Evolutionary conservation across 2,797 vertebrate genomes (phyloP).

Genomic region (Neosilurus mollespiculum): DNA sequence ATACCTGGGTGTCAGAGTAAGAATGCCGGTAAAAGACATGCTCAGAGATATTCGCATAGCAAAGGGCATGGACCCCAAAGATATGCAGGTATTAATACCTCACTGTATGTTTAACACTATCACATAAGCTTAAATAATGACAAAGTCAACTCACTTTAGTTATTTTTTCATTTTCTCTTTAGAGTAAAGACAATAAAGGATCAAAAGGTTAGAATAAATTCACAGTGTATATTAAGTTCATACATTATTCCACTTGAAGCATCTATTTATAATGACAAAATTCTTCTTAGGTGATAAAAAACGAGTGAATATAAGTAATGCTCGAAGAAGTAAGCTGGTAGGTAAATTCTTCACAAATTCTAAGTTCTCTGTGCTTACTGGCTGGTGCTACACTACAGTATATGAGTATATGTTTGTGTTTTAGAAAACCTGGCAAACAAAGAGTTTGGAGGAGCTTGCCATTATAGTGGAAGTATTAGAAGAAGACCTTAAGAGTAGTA

Average conservation of each 20-base stretch:
- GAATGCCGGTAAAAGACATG: conserved; percentile 83
- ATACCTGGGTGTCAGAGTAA: conserved; percentile 85
- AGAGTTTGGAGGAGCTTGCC: conserved; percentile 79
- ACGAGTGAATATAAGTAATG: conserved; percentile 70
- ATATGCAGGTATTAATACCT: conserved; percentile 66
- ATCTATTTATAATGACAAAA: conserved; percentile 12
- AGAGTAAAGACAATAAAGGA: conserved; percentile 59
- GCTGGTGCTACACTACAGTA: too few relatives aligned
- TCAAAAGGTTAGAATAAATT: conserved; percentile 60
- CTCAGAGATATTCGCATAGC: conserved; percentile 76
- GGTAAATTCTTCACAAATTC: conserved; percentile 28
- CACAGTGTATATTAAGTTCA: neutral
- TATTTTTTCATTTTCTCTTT: conserved; percentile 26
- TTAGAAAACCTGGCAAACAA: conserved; percentile 67
- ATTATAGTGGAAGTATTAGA: conserved; percentile 84
- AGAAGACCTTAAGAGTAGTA: conserved; percentile 74
- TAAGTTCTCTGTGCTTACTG: neutral
- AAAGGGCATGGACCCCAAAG: conserved; percentile 66
- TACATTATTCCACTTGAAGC: neutral
- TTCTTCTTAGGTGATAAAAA: conserved; percentile 67
- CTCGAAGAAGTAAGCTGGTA: conserved; percentile 68
- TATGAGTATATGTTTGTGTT: conserved; percentile 34
- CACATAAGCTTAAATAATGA: neutral
- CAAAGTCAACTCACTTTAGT: neutral
- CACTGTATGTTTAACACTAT: neutral